These are phyloP conservation scores for Omphaloscelis lunosa DNA, from an alignment of 2,888 invertebrate species.

Conservation along the genomic window DNA sequence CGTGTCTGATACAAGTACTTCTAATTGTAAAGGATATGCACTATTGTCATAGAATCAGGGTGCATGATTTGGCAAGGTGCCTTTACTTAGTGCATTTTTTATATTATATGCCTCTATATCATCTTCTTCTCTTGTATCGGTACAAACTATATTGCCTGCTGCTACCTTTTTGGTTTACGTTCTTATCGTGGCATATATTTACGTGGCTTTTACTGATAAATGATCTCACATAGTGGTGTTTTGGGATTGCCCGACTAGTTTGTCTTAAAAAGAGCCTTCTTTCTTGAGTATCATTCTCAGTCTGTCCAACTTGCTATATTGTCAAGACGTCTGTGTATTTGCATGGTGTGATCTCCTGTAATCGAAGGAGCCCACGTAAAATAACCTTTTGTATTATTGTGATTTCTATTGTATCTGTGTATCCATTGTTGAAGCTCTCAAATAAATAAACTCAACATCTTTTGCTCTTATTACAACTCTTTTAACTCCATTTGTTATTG, in stretches of 20 bases:
- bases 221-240: not conserved
- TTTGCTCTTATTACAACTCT: not conserved
- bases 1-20: slow-evolving; percentile 1
- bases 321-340: not conserved
- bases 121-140: not conserved
- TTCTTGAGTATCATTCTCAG: not conserved
- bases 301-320: not conserved
- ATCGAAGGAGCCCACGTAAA: too few species aligned
- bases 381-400: too few species aligned
- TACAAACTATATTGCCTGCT: not conserved
- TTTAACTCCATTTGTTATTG: not conserved
- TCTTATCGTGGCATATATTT: not conserved
- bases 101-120: not conserved
- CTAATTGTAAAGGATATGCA: slow-evolving; percentile 38
- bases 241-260: not conserved
- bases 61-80: slow-evolving; percentile 4
- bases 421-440: too few species aligned
- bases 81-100: not conserved
- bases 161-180: not conserved
- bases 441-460: not conserved
- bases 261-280: not conserved
- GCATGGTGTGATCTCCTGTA: too few species aligned
- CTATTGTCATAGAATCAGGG: not conserved
- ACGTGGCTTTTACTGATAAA: not conserved
- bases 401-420: too few species aligned